A percentile compares a stretch with the other conserved stretches of the same genome.
Evolutionary conservation across 2,113 vertebrate species (phyloP).

Genomic region (Pheucticus melanocephalus): DNA sequence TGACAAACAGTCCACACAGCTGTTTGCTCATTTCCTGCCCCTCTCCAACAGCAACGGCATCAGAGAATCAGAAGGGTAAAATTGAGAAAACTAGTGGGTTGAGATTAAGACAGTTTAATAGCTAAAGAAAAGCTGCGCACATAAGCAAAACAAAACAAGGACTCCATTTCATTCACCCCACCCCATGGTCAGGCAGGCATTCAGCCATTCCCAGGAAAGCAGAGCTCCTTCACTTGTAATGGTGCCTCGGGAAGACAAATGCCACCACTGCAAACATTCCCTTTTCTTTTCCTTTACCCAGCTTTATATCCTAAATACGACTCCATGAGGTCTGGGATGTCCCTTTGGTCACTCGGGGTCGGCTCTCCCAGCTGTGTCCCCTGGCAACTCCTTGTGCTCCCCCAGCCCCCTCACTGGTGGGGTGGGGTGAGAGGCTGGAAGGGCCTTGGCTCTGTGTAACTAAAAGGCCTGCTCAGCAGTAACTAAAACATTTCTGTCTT

Average conservation of each 20-base stretch:
- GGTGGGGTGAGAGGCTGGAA: neutral
- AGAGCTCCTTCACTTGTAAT: fast-evolving
- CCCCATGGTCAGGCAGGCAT: neutral
- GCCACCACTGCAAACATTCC: fast-evolving
- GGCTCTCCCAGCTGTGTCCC: neutral
- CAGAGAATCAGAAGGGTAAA: neutral
- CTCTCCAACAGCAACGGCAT: neutral
- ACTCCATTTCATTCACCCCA: neutral
- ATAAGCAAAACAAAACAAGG: neutral
- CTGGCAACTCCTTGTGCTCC: neutral
- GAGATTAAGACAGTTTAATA: neutral
- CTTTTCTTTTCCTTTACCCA: neutral
- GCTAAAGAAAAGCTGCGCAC: neutral
- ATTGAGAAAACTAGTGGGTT: fast-evolving
- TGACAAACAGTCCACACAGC: neutral
- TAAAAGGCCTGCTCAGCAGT: neutral
- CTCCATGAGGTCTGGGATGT: no score
- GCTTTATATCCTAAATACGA: neutral
- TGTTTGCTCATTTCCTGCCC: neutral
- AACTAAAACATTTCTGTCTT: neutral
- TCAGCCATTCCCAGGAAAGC: neutral
- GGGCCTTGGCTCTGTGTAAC: no score
- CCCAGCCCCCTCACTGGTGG: no score
- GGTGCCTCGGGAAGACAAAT: neutral
- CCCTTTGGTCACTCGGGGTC: neutral